Evolutionary conservation across 1,140 invertebrate genomes (phyloP).

Genomic region (Lutraria rhynchaena): DNA sequence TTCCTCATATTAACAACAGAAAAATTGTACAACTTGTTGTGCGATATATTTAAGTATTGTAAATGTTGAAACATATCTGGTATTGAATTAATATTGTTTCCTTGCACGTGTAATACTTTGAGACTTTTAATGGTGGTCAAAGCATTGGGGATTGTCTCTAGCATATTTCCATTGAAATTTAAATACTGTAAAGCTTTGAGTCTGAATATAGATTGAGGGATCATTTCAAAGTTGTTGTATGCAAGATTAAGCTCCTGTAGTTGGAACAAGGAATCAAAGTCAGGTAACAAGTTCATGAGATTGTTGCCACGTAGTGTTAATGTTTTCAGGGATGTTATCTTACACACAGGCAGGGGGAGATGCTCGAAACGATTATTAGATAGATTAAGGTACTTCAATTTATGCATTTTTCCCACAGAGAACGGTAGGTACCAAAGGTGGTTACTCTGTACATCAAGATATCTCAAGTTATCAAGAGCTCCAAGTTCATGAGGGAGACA

Average conservation of each 20-base stretch:
- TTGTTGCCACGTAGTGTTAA: slow-evolving; percentile 74
- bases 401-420: slow-evolving; percentile 70
- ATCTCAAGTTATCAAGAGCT: slow-evolving; percentile 66
- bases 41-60: slow-evolving; percentile 74
- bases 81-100: slow-evolving; percentile 71
- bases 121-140: slow-evolving; percentile 68
- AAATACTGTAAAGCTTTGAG: slow-evolving; percentile 70
- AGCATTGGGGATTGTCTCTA: slow-evolving; percentile 69
- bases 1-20: slow-evolving; percentile 72
- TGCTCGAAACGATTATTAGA: slow-evolving; percentile 78
- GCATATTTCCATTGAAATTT: slow-evolving; percentile 72
- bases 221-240: slow-evolving; percentile 71
- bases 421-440: slow-evolving; percentile 77
- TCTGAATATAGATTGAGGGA: slow-evolving; percentile 63
- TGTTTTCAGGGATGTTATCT: slow-evolving; percentile 68
- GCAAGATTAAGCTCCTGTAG: slow-evolving; percentile 76
- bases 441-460: slow-evolving; percentile 77
- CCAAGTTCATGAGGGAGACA: slow-evolving; percentile 75
- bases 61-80: slow-evolving; percentile 70
- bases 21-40: slow-evolving; percentile 74
- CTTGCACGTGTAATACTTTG: slow-evolving; percentile 73
- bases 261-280: slow-evolving; percentile 73
- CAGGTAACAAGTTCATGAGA: slow-evolving; percentile 69
- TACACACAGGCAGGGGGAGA: slow-evolving; percentile 75
- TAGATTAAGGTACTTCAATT: slow-evolving; percentile 73